Percentiles rank a stretch among this genome's conserved stretches.
phyloP scores from a whole-genome alignment of 1,140 invertebrate genomes.

The Pygmarrhopalites habei region DNA sequence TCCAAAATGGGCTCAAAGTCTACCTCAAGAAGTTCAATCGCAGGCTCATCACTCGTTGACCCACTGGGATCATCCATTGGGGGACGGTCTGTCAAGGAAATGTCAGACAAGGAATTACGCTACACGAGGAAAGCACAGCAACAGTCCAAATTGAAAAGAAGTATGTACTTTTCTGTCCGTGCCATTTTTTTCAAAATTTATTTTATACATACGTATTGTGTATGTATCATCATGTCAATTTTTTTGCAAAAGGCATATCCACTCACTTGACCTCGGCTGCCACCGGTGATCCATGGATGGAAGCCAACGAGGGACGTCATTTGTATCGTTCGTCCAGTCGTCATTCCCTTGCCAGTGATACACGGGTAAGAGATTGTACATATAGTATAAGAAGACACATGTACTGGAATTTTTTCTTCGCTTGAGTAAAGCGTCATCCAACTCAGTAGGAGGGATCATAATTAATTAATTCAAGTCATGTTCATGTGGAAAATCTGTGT shows the following conservation, averaged over 20 bases:
- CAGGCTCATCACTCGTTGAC: conserved; percentile 7
- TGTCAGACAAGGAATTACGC: conserved; percentile 38
- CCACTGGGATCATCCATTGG: not conserved
- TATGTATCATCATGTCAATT: no score
- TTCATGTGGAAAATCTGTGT: no score
- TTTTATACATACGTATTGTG: not conserved
- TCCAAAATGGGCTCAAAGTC: conserved; percentile 17
- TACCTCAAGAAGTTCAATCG: conserved; percentile 22
- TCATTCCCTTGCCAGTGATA: conserved; percentile 57
- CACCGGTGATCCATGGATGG: conserved; percentile 36
- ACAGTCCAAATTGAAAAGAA: conserved; percentile 44
- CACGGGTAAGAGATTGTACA: conserved; percentile 48
- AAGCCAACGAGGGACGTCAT: conserved; percentile 24
- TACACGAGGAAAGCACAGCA: conserved; percentile 33
- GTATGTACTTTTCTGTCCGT: conserved; percentile 45
- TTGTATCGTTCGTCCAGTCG: conserved; percentile 52
- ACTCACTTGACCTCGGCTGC: conserved; percentile 19
- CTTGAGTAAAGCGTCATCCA: no score
- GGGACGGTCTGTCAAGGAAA: conserved; percentile 19
- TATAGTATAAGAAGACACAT: no score
- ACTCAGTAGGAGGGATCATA: no score
- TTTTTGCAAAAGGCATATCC: no score
- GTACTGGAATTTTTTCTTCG: conserved; percentile 1
- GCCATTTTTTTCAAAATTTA: conserved; percentile 35
- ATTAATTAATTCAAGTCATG: not conserved